These are phyloP conservation scores for Holothuria scabra DNA, from an alignment of 53 echinoderm and acorn worm genomes.

Conservation along the genomic window DNA sequence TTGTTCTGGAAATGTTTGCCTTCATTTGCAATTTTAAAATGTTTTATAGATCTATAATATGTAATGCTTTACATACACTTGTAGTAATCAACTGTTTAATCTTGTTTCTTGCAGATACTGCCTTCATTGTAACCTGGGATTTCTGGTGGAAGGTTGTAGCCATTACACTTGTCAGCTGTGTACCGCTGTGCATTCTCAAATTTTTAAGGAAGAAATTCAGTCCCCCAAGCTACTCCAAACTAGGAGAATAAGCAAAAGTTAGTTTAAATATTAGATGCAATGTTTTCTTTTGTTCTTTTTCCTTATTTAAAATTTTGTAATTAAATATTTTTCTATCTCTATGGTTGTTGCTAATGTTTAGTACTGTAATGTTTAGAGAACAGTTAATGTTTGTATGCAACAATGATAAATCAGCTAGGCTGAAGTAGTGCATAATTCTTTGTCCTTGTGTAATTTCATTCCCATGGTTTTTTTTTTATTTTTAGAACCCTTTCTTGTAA, in stretches of 20 bases:
- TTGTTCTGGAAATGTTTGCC: too few species aligned
- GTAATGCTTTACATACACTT: too few species aligned
- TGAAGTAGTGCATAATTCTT: background rate
- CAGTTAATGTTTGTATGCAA: background rate
- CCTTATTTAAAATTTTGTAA: background rate
- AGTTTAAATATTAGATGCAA: background rate
- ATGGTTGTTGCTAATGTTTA: background rate
- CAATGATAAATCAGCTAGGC: background rate
- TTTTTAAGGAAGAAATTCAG: conserved; percentile 90
- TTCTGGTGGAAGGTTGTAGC: conserved; percentile 98
- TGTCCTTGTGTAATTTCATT: too few species aligned
- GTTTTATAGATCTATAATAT: too few species aligned
- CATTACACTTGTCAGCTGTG: conserved; percentile 95
- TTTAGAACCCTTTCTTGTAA: too few species aligned
- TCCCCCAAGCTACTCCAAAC: conserved; percentile 98
- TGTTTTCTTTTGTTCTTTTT: background rate
- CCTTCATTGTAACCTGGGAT: conserved; percentile 84
- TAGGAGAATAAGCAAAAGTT: conserved; percentile 60
- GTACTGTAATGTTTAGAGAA: background rate
- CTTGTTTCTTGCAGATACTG: conserved; percentile 66
- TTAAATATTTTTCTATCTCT: conserved; percentile 1
- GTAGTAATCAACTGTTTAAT: too few species aligned
- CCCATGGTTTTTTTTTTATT: too few species aligned
- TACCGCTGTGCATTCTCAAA: conserved; percentile 96
- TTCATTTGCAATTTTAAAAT: too few species aligned